Base-by-base conservation (phyloP, 2,888 invertebrate genomes). In the Agrilus biguttatus region DNA sequence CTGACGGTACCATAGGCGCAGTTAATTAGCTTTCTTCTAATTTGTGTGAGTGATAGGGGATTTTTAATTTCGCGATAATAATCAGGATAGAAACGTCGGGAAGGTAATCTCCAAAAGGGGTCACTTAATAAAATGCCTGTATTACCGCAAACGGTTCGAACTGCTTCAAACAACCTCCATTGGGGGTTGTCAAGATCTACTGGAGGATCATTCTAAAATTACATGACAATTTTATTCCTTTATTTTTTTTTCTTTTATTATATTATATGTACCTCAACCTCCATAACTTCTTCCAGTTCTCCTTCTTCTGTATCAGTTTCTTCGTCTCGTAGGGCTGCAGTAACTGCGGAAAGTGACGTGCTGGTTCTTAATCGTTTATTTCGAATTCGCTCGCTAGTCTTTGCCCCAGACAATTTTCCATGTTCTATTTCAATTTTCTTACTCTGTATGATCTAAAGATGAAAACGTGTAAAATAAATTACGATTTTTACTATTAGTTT, bases 11-110 rank as follows among this genome's bases (percentile, higher is more conserved):
- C 83, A 61, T 91, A 92, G 52, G 77, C 79, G 19, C 85, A 85
- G 51, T 79, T 80, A 55, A 80, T 75, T n/a, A 90, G 73, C 62
- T 88, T 89, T 44, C 80, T 80, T 51, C 80, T 76, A 47, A 98
- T 95, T 69, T 95, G 92, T 52, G 85, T 80, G 56, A 98, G 69
- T 0, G 96, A 95, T 53, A 98, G 83, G 0, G 98, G 97, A 58
- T 88, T 87, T 60, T 91, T 89, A 41, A 98, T 97, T 61, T 93
- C 90, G 55, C 88, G 87, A 68, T 95, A 99, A 65, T 98, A 98
- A 68, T 97, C 97, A 0, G 96, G 91, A 69, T 97, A 95, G 51
- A 83, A 83, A 44, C 92, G 73, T 37, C 81, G 83, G 7, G 88
- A 89, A 0, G 97, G 97, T 44, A 98, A 70, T 57, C 88, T 87